Percentiles rank a stretch among this genome's conserved stretches.
These are phyloP conservation scores for Virgularia gustaviana DNA, from an alignment of 92 coral and sea anemone species.

Conservation along the genomic window DNA sequence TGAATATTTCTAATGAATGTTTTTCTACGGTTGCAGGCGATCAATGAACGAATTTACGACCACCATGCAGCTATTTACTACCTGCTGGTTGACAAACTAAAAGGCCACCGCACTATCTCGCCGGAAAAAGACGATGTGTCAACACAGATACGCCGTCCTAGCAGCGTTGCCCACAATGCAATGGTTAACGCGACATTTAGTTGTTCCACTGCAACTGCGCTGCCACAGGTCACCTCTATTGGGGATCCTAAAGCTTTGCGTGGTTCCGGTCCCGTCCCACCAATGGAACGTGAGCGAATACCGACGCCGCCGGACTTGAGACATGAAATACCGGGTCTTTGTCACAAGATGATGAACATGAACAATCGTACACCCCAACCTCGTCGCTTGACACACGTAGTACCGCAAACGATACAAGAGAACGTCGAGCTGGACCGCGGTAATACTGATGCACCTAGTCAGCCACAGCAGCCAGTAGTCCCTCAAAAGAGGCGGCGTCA, in stretches of 20 bases:
- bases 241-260: constrained; percentile 51
- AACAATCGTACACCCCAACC: constrained; percentile 5
- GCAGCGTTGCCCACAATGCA: constrained; percentile 97
- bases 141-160: constrained; percentile 92
- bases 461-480: constrained; percentile 21
- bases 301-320: constrained; percentile 98
- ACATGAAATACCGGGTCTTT: constrained; percentile 70
- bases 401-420: constrained; percentile 32
- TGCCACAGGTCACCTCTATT: constrained; percentile 45
- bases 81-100: constrained; percentile 79
- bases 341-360: constrained; percentile 24
- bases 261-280: constrained; percentile 68
- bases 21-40: too few species aligned
- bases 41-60: constrained; percentile 79
- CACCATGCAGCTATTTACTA: constrained; percentile 96
- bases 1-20: neutral
- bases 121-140: constrained; percentile 77
- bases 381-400: constrained; percentile 34
- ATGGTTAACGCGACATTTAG: constrained; percentile 64
- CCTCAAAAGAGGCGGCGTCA: constrained; percentile 75
- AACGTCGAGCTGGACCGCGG: constrained; percentile 51
- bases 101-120: constrained; percentile 84
- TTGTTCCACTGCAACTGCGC: constrained; percentile 34
- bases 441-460: constrained; percentile 30
- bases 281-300: constrained; percentile 81